Base-by-base conservation (phyloP, 1,140 invertebrate genomes). In the Bombus pyrosoma region DNA sequence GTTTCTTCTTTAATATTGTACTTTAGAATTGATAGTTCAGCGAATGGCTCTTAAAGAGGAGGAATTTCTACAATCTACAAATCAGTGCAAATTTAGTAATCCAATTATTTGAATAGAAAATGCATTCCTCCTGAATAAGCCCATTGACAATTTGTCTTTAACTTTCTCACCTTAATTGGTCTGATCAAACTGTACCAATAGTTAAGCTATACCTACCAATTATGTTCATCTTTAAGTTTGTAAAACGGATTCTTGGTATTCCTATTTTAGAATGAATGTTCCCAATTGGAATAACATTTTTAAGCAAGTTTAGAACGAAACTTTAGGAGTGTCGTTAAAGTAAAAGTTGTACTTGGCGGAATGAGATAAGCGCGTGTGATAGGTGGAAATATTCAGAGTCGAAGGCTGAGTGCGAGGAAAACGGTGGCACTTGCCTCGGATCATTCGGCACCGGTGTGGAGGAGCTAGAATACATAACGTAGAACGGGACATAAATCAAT, bases 401-500 rank as follows among this genome's bases (percentile, higher is more conserved):
- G 73, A 64, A 64, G 84, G 87, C 73, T 34, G 77, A 86, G 81
- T 75, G 59, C 37, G 71, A 57, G 69, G 69, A 79, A 37, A 86
- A 72, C 43, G 57, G 62, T 85, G 91, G 89, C 84, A 88, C 82
- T 91, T 91, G 83, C 82, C 78, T 75, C 87, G 92, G 90, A 94
- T 94, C 91, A 92, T 92, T 93, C 87, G 85, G 86, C 74, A 88
- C 73, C 79, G 87, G 66, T 91, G 82, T 76, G 87, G 85, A 92
- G 89, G 57, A 90, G 86, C 86, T 92, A 93, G 91, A 87, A 93
- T 94, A 93, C 91, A 93, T 93, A 94, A 94, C 92, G 89, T 91
- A 86, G 91, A 92, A 93, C 92, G 92, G 92, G 84, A 94, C 94
- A 94, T 95, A 94, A 95, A 95, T 95, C 94, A 95, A 95, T 94